These are phyloP conservation scores for Tragelaphus strepsiceros DNA, from an alignment of 2,113 vertebrate genomes.

Conservation along the genomic window DNA sequence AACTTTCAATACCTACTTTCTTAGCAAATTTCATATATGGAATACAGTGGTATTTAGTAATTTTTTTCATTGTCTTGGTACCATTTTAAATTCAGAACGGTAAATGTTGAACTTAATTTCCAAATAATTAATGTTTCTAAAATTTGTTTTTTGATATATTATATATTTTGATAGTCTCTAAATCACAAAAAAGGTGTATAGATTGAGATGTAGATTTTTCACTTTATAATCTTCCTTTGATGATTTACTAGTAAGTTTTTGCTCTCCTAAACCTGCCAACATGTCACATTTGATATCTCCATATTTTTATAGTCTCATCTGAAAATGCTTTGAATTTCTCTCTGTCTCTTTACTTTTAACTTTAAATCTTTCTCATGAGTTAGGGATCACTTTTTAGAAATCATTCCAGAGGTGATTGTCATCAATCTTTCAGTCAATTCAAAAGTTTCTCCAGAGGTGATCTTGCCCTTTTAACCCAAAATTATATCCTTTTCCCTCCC, in stretches of 20 bases:
- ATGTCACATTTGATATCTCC: background rate
- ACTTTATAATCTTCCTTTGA: background rate
- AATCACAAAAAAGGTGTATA: background rate
- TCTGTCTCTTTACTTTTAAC: background rate
- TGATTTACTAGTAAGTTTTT: background rate
- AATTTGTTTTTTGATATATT: background rate
- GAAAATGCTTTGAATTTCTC: background rate
- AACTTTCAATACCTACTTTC: background rate
- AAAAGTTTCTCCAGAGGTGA: background rate
- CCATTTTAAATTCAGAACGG: background rate
- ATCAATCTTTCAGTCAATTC: background rate
- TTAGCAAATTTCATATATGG: background rate
- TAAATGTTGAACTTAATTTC: background rate
- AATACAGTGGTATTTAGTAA: background rate
- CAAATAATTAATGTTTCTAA: background rate
- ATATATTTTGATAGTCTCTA: background rate
- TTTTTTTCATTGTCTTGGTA: background rate
- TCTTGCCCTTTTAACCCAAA: background rate
- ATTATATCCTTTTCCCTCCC: background rate
- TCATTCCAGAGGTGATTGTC: background rate
- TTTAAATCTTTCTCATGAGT: background rate
- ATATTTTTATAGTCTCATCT: background rate
- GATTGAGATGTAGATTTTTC: background rate
- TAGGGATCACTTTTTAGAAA: background rate
- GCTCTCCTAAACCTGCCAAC: background rate